Evolutionary conservation across 2,888 invertebrate species (phyloP).

Genomic region (Papilio elwesi): DNA sequence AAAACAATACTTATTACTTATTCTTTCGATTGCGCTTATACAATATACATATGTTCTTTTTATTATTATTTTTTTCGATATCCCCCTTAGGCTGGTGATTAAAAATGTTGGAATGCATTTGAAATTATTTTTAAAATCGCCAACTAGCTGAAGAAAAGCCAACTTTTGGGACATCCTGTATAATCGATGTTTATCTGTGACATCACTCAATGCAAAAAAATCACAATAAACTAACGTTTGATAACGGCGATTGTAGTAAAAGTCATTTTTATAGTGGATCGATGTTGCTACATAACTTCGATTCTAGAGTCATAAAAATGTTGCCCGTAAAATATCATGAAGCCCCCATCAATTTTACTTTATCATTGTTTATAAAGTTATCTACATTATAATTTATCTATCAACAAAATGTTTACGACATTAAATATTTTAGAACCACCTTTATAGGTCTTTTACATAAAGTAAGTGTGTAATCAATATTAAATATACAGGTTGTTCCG

Average conservation of each 20-base stretch:
- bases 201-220: not conserved
- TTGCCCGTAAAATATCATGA: constrained; percentile 23
- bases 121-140: too few relatives aligned
- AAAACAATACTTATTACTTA: too few relatives aligned
- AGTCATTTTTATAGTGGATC: constrained; percentile 15
- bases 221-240: not conserved
- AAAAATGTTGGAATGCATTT: too few relatives aligned
- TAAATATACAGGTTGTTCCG: not conserved
- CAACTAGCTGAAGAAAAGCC: too few relatives aligned
- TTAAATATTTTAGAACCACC: not conserved
- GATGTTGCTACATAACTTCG: not conserved
- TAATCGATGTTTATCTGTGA: too few relatives aligned
- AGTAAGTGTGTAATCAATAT: not conserved
- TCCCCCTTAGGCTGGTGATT: too few relatives aligned
- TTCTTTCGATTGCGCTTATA: too few relatives aligned
- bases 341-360: constrained; percentile 20
- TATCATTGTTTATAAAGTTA: constrained; percentile 29
- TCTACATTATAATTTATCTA: constrained; percentile 7
- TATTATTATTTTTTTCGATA: too few relatives aligned
- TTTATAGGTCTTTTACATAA: not conserved
- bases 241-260: constrained; percentile 10
- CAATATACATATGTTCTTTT: too few relatives aligned
- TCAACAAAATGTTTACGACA: constrained; percentile 5
- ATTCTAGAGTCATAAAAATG: constrained; percentile 17
- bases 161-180: too few relatives aligned